Base-by-base conservation (phyloP, 2,797 vertebrate genomes). In the Poecile montanus region DNA sequence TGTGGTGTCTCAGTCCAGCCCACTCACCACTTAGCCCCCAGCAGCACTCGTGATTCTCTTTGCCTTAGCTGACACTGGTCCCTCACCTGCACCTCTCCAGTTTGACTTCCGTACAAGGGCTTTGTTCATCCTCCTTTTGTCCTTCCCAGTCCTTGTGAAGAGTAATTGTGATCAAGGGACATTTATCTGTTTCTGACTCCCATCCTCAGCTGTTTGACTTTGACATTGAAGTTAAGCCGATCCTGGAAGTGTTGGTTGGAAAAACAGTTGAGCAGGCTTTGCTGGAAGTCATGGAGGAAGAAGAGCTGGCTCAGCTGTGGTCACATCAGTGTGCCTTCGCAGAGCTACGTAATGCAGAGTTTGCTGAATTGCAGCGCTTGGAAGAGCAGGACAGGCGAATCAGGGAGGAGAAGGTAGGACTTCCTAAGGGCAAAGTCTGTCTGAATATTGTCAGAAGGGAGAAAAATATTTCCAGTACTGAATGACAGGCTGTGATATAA, bases 221-320 rank as follows among this genome's bases (percentile, higher is more conserved):
- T 97, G 98, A 99, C 38, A n/a, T 97, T 76, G 99, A 99, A 98
- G 99, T 99, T 81, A 98, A 98, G 89, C 98, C 99, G 0, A 80
- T 99, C 70, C 85, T 99, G 95, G 98, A 99, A 97, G 98, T 99
- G 32, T 93, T 99, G 96, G 97, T 99, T 94, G 99, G 99, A 6
- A 99, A 99, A 96, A 99, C 98, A 1, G 97, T 99, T 38, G 99
- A 99, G 84, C 99, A 99, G 97, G 97, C 99, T 29, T 97, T 99
- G 88, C 94, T 98, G 95, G 99, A 99, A 95, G 99, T 99, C 71
- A 98, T 98, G 98, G 99, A 99, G 90, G 99, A 99, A 86, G 99
- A 99, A 66, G 99, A 99, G 96, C 93, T 99, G 95, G 98, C 98
- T 53, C 96, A 85, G 47, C 97, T 99, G 61, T 95, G 68, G 83